phyloP scores from a whole-genome alignment of 1,140 invertebrate genomes.

The Tetragonula clypearis region DNA sequence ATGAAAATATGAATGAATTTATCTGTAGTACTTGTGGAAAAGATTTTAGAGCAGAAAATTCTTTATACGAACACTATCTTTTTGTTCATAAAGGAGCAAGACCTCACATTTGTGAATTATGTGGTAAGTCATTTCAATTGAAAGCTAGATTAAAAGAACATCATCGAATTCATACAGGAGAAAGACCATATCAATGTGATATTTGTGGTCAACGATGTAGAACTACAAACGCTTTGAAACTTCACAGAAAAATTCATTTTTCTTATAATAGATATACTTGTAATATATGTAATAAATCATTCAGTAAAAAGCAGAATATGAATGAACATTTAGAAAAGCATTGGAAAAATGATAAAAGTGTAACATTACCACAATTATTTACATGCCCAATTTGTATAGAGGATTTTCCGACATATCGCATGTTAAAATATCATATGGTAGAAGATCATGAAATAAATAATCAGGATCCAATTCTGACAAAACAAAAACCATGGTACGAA shows the following conservation, averaged over 20 bases:
- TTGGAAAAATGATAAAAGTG: constrained; percentile 65
- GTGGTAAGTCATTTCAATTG: constrained; percentile 68
- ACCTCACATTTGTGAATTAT: constrained; percentile 66
- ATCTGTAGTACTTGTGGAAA: constrained; percentile 68
- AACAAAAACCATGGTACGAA: constrained; percentile 63
- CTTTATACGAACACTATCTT: constrained; percentile 67
- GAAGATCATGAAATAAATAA: constrained; percentile 56
- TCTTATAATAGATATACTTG: constrained; percentile 56
- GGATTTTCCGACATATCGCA: constrained; percentile 62
- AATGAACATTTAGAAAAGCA: constrained; percentile 69
- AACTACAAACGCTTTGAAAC: constrained; percentile 61
- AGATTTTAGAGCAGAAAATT: constrained; percentile 65
- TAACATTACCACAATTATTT: constrained; percentile 56
- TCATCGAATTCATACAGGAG: constrained; percentile 63
- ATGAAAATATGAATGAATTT: constrained; percentile 67
- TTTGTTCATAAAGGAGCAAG: constrained; percentile 68
- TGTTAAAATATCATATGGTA: constrained; percentile 63
- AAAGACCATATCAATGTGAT: constrained; percentile 64
- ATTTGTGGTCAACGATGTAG: constrained; percentile 60
- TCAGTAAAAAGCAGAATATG: constrained; percentile 67
- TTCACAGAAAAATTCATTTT: constrained; percentile 64
- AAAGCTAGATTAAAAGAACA: constrained; percentile 67
- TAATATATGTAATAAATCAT: constrained; percentile 63
- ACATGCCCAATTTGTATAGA: constrained; percentile 57
- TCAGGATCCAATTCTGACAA: constrained; percentile 60